Percentiles rank a stretch among this genome's conserved stretches.
Conservation (phyloP, 2,797 vertebrate genomes). For the Prionace glauca region DNA sequence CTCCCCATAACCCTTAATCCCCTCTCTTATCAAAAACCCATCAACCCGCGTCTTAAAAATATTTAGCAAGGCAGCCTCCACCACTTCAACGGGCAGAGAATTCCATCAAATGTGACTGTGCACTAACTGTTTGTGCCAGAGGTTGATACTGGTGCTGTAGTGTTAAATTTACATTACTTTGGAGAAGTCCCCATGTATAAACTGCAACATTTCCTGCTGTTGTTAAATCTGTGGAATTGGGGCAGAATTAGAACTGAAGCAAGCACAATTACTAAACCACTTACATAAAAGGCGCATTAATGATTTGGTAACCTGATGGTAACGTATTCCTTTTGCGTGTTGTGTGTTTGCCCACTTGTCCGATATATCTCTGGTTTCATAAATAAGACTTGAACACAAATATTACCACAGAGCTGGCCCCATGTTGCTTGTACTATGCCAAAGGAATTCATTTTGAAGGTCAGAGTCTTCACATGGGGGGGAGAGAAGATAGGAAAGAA, state of each 20-base stretch:
- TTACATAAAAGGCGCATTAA: background rate
- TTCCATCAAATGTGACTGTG: background rate
- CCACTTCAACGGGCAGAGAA: too few relatives aligned
- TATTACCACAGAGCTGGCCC: background rate
- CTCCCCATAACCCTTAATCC: too few relatives aligned
- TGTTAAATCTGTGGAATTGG: background rate
- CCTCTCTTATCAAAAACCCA: too few relatives aligned
- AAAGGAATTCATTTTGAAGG: background rate
- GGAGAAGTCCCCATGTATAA: background rate
- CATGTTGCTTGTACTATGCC: background rate
- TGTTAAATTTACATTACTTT: background rate
- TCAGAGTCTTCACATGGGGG: background rate
- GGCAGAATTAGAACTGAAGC: background rate
- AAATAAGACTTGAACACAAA: background rate
- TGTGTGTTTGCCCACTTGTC: background rate
- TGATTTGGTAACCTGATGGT: background rate
- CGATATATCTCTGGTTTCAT: background rate
- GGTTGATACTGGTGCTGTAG: background rate
- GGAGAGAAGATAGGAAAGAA: background rate
- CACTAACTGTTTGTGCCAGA: background rate
- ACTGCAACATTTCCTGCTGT: background rate
- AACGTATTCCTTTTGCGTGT: background rate
- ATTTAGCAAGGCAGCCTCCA: too few relatives aligned
- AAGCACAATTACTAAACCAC: background rate
- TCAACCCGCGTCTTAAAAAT: too few relatives aligned